These are phyloP conservation scores for Eumaeus atala DNA, from an alignment of 1,140 invertebrate genomes.

Conservation along the genomic window DNA sequence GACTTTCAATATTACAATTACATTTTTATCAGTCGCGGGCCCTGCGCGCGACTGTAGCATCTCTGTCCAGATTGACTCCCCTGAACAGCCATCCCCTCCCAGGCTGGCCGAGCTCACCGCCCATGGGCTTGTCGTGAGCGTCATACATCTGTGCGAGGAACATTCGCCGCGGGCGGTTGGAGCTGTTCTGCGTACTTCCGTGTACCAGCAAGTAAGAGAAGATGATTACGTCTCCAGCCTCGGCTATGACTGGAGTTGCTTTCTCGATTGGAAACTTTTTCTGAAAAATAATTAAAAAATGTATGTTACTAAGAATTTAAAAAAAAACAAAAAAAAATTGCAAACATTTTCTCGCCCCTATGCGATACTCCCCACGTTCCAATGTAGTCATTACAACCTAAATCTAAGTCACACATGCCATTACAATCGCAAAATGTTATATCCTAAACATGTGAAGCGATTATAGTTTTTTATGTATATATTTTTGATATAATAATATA, in stretches of 20 bases:
- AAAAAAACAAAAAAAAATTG: too few relatives aligned
- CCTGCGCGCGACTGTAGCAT: slow-evolving; percentile 38
- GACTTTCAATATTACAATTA: too few relatives aligned
- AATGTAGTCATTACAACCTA: too few relatives aligned
- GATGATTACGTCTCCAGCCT: slow-evolving; percentile 75
- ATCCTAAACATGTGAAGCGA: too few relatives aligned
- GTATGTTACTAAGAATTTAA: too few relatives aligned
- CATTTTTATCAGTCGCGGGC: slow-evolving; percentile 9
- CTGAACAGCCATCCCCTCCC: slow-evolving; percentile 37
- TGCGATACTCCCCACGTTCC: too few relatives aligned
- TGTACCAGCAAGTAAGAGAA: slow-evolving; percentile 79
- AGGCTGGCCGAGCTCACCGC: slow-evolving; percentile 29
- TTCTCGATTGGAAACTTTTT: slow-evolving; percentile 74
- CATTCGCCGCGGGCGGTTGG: slow-evolving; percentile 73
- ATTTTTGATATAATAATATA: too few relatives aligned
- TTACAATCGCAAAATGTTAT: too few relatives aligned
- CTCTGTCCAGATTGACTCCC: slow-evolving; percentile 35
- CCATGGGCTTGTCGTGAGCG: slow-evolving; percentile 74
- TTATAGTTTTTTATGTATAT: too few relatives aligned
- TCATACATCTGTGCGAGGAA: slow-evolving; percentile 75
- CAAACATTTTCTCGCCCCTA: too few relatives aligned
- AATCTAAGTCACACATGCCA: too few relatives aligned
- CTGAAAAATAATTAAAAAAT: slow-evolving; percentile 27
- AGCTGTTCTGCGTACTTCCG: slow-evolving; percentile 76
- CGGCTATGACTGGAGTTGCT: slow-evolving; percentile 73